Evolutionary conservation across 2,797 vertebrate genomes (phyloP), one percentile per base, ranked within the genome.

Genomic region (Leptodactylus fallax): DNA sequence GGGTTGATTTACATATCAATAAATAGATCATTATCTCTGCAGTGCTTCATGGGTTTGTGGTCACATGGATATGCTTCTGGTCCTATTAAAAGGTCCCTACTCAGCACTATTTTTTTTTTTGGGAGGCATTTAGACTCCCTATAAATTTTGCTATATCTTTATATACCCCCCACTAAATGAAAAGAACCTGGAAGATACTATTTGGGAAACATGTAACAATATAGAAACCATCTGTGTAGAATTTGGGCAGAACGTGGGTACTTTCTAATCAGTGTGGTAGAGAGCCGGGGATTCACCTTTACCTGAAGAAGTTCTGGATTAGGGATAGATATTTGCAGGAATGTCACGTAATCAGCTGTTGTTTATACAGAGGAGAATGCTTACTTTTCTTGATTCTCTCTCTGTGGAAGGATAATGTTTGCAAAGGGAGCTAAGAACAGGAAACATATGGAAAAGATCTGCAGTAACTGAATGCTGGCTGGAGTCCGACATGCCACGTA

Each of bases 361-460:
- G 87, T 90, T 90, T 88, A 88, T 88, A 87, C 63, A 76, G 58
- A 85, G 83, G 17, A 77, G 49, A 86, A 82, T 67, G 51, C 51
- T 86, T 49, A 78, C 74, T 89, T 90, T 89, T 90, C 91, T 92
- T 86, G 79, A 91, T 91, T 91, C 91, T 92, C 83, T 91, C 91
- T 92, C 91, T 92, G 91, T 90, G 89, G 87, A 93, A 91, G 91
- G 61, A 76, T 82, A 86, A 89, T 79, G 63, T 90, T 91, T 93
- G 90, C 93, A 93, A 95, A 95, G 91, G 94, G 93, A 95, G 92
- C 91, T 91, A 90, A 93, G 94, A 95, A 96, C 93, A 96, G 93
- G 93, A 98, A 98, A 97, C 98, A 98, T 97, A 97, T 97, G 97
- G 96, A 97, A 97, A 93, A 96, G 93, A 97, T 97, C 96, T 97